phyloP scores from a whole-genome alignment of 2,113 vertebrate species.

The Progne subis region DNA sequence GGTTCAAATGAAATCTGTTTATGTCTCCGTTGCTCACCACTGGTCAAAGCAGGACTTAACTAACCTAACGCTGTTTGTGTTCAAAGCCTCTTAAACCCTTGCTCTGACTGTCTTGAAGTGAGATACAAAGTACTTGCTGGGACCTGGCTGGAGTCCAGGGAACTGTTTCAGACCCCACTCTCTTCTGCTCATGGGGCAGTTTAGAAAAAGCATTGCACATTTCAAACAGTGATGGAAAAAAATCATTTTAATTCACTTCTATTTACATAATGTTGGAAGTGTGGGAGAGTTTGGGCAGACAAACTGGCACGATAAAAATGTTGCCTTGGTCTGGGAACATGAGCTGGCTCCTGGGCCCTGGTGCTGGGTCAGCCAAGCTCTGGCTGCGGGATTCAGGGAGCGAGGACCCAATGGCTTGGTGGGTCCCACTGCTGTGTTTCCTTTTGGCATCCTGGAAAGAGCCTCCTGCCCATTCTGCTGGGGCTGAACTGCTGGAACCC shows the following conservation, averaged over 20 bases:
- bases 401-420: not conserved
- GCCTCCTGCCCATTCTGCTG: not conserved
- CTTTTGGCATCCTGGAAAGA: not conserved
- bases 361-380: rapidly evolving
- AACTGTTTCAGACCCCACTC: not conserved
- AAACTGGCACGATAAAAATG: not conserved
- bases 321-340: not conserved
- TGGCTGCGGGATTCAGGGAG: not conserved
- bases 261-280: conserved; percentile 15
- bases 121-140: not conserved
- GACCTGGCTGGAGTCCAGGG: conserved; percentile 26
- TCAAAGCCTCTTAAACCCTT: conserved; percentile 36
- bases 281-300: not conserved
- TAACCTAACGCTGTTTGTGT: not conserved
- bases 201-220: not conserved
- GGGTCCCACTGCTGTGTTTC: not conserved
- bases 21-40: not conserved
- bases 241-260: conserved; percentile 31
- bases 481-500: not conserved
- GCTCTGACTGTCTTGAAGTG: not conserved
- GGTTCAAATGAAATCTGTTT: conserved; percentile 44
- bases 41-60: conserved; percentile 32
- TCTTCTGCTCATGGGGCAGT: not conserved
- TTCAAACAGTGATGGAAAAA: conserved; percentile 44
- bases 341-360: not conserved